Conservation (phyloP, 2,113 vertebrate genomes). For the Solea senegalensis region DNA sequence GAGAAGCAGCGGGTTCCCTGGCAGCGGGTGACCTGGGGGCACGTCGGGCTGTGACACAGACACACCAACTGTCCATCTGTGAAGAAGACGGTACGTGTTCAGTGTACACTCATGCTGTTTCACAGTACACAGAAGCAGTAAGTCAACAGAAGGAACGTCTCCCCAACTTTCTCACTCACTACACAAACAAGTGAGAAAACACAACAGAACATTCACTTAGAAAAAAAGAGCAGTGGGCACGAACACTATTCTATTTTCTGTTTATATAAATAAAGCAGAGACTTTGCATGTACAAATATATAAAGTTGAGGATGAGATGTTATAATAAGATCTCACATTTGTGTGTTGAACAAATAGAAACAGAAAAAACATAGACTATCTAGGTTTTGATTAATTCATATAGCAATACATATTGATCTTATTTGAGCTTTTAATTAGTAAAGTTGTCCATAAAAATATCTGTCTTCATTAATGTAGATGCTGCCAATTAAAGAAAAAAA, state of each 20-base stretch:
- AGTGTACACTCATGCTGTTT: background rate
- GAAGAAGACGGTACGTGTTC: conserved; percentile 4
- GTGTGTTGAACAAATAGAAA: no score
- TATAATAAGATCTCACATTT: no score
- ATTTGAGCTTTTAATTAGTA: no score
- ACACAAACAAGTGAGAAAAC: background rate
- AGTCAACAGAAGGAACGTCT: background rate
- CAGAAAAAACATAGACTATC: no score
- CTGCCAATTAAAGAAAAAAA: no score
- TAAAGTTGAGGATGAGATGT: no score
- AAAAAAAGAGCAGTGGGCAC: background rate
- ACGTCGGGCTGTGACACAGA: conserved; percentile 74
- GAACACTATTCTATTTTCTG: background rate
- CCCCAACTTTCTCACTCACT: background rate
- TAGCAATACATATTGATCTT: no score
- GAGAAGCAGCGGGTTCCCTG: conserved; percentile 79
- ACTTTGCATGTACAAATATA: no score
- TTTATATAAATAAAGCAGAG: no score
- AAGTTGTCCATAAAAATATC: no score
- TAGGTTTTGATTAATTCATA: no score
- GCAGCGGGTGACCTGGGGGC: conserved; percentile 69
- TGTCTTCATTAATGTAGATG: no score
- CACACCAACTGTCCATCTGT: conserved; percentile 78
- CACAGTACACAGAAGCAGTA: background rate
- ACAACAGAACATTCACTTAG: background rate